Evolutionary conservation across 2,888 invertebrate genomes (phyloP), one percentile per base, ranked within the genome.

Genomic region (Macaria notata): DNA sequence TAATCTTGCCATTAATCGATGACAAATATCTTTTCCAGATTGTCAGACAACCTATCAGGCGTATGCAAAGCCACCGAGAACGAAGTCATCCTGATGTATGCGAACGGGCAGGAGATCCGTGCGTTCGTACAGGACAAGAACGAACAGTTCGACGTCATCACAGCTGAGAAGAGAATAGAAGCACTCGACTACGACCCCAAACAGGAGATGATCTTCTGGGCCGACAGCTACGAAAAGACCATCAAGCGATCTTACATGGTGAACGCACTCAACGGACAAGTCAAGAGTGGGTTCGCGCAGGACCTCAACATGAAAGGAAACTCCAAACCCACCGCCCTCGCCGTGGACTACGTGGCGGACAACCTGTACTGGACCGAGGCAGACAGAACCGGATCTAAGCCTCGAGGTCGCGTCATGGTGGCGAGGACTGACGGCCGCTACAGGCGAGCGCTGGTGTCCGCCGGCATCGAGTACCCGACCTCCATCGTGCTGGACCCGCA

Each of bases 351-450:
- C 96, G 93, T 98, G 19, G 97, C 96, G 4, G 96, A 96, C 61
- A 98, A 98, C 83, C 87, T 99, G 0, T 99, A 98, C 84, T 99
- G 98, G 98, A 96, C 98, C 0, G 98, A 98, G 81, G 93, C 94
- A 0, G 95, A 96, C 65, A 85, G 95, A 52, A 94, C 95, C 0
- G 95, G 95, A 0, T 93, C 95, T 0, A 95, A 95, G 71, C 95
- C 95, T 0, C 90, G 94, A 58, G 96, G 96, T 0, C 93, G 95
- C 54, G 94, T 99, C 1, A 95, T 98, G 94, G 97, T 98, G 0
- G 94, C 97, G 0, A 95, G 96, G 68, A 94, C 96, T 0, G 98
- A 99, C 77, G 98, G 98, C 0, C 92, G 98, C 38, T 98, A 98
- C 78, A 89, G 96, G 44, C 91, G 97, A 61, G 95, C 97, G 4